These are phyloP conservation scores for Magallana gigas DNA, from an alignment of 1,140 invertebrate species.

Conservation along the genomic window DNA sequence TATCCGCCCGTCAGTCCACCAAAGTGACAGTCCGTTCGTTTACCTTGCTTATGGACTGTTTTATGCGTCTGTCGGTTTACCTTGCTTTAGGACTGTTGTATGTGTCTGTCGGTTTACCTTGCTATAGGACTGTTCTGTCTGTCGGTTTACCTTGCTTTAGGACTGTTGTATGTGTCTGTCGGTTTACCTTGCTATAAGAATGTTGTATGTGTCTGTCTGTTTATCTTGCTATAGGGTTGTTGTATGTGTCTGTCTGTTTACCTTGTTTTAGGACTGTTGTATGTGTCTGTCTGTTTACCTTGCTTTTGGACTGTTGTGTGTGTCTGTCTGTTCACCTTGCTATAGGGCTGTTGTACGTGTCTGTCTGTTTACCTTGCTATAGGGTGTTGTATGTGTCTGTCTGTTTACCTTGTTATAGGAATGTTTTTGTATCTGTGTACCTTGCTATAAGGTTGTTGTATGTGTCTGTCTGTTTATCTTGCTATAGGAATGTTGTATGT, in stretches of 20 bases:
- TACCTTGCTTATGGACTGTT: not conserved
- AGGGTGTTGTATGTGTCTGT: not conserved
- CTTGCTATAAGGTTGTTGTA: not conserved
- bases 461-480: not conserved
- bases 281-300: not conserved
- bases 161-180: not conserved
- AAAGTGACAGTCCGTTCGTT: not conserved
- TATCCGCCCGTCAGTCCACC: not conserved
- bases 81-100: not conserved
- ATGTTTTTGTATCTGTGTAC: not conserved
- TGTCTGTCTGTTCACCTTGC: too few species aligned
- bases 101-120: not conserved
- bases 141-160: not conserved
- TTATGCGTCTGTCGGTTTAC: not conserved
- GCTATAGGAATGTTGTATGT: not conserved
- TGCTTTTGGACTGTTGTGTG: not conserved
- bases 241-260: not conserved
- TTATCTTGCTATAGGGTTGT: not conserved
- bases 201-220: conserved; percentile 1
- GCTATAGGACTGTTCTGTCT: not conserved
- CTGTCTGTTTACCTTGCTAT: not conserved
- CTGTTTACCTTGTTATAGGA: not conserved
- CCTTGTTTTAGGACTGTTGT: not conserved
- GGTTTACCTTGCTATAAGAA: not conserved
- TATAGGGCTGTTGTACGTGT: not conserved